phyloP scores from a whole-genome alignment of 2,113 vertebrate genomes.

The Cavia aperea region DNA sequence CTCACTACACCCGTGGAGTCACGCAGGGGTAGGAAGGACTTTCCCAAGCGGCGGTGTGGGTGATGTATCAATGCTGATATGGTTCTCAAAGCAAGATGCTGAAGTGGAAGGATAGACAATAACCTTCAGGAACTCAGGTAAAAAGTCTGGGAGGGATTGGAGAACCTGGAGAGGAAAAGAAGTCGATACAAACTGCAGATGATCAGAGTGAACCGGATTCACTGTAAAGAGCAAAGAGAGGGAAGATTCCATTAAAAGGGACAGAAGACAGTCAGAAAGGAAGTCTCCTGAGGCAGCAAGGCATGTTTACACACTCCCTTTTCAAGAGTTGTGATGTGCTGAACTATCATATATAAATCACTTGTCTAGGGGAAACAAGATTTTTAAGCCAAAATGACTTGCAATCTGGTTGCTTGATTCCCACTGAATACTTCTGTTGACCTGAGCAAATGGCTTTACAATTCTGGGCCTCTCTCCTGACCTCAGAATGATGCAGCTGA shows the following conservation, averaged over 20 bases:
- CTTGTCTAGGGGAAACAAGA: too few relatives aligned
- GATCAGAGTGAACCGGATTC: not conserved
- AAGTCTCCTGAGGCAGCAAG: fast-evolving
- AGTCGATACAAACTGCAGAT: fast-evolving
- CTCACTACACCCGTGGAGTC: too few relatives aligned
- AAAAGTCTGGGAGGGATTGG: too few relatives aligned
- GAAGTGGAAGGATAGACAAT: not conserved
- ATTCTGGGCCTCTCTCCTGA: not conserved
- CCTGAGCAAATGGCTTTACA: not conserved
- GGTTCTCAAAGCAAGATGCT: not conserved
- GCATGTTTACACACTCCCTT: fast-evolving
- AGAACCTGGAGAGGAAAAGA: not conserved
- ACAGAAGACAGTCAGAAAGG: constrained; percentile 34
- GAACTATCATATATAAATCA: fast-evolving
- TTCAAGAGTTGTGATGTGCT: not conserved
- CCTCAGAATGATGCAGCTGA: not conserved
- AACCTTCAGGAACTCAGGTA: not conserved
- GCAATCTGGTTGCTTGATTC: fast-evolving
- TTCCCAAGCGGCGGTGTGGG: not conserved
- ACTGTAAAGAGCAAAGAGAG: fast-evolving
- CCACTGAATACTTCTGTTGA: fast-evolving
- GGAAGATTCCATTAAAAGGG: not conserved
- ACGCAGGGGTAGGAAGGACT: not conserved
- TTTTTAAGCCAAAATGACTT: not conserved
- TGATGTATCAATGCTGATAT: fast-evolving